A percentile compares a stretch with the other conserved stretches of the same genome.
Conservation (phyloP, 2,113 vertebrate species). For the Seriola aureovittata region DNA sequence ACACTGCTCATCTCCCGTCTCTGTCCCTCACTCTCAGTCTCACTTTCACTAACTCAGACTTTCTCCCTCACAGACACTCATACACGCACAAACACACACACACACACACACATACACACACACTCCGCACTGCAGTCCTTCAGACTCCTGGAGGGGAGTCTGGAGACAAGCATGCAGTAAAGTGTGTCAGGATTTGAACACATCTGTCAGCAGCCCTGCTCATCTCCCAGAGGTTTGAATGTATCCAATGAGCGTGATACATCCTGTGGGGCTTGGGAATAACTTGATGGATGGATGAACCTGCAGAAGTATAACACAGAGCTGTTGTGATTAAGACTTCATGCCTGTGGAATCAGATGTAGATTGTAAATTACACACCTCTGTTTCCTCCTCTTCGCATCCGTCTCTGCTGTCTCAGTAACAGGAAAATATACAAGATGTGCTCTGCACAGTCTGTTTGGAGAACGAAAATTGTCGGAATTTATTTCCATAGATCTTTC, state of each 20-base stretch:
- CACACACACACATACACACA: slow-evolving; percentile 4
- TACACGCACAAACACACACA: not conserved
- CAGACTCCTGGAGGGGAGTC: slow-evolving; percentile 22
- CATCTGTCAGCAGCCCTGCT: slow-evolving; percentile 55
- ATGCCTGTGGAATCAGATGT: slow-evolving; percentile 29
- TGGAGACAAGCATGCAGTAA: slow-evolving; percentile 49
- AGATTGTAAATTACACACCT: not conserved
- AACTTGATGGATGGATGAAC: slow-evolving; percentile 54
- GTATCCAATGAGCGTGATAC: slow-evolving; percentile 32
- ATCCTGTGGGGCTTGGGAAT: slow-evolving; percentile 30
- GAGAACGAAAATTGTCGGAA: slow-evolving; percentile 20
- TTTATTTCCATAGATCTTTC: not conserved
- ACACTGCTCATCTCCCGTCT: not conserved
- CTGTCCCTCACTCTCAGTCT: not conserved
- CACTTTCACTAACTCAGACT: not conserved
- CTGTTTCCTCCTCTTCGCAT: not conserved
- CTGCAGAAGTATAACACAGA: not conserved
- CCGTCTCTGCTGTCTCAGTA: not conserved
- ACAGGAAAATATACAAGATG: not conserved
- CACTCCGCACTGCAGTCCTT: not conserved
- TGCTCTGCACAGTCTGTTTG: not conserved
- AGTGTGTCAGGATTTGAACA: slow-evolving; percentile 46
- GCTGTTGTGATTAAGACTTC: slow-evolving; percentile 47
- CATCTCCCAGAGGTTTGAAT: slow-evolving; percentile 38
- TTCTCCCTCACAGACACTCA: not conserved